These are phyloP conservation scores for Pomatostomus ruficeps DNA, from an alignment of 2,113 vertebrate genomes.

Conservation along the genomic window DNA sequence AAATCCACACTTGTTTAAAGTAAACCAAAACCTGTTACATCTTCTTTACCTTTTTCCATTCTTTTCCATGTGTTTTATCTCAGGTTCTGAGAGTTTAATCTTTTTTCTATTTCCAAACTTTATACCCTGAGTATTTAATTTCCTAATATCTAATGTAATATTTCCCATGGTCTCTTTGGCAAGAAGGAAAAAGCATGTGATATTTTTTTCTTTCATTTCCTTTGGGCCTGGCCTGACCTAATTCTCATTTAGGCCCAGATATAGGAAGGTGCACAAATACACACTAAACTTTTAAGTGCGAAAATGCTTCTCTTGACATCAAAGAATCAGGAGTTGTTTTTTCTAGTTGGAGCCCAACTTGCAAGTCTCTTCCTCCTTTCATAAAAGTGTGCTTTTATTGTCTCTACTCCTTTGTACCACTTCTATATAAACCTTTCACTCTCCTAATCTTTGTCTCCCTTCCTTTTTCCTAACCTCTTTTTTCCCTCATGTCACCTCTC, in stretches of 20 bases:
- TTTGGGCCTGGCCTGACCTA: not conserved
- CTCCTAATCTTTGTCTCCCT: not conserved
- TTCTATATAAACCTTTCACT: not conserved
- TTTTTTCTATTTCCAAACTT: not conserved
- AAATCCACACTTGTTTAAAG: not conserved
- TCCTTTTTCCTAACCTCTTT: not conserved
- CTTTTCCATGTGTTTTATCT: not conserved
- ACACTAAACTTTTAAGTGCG: not conserved
- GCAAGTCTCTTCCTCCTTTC: not conserved
- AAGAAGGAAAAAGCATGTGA: not conserved
- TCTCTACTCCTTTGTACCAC: not conserved
- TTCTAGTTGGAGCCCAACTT: not conserved
- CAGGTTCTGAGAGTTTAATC: not conserved
- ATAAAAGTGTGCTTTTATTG: not conserved
- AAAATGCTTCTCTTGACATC: not conserved
- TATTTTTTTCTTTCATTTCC: not conserved
- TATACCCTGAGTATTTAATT: not conserved
- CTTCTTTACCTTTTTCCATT: not conserved
- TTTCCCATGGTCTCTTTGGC: not conserved
- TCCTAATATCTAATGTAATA: not conserved
- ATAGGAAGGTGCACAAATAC: not conserved
- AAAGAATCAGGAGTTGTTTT: not conserved
- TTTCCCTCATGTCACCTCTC: not conserved
- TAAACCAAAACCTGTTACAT: not conserved
- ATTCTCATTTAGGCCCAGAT: not conserved